phyloP scores from a whole-genome alignment of 2,797 vertebrate species.

The Lepus oiostolus region DNA sequence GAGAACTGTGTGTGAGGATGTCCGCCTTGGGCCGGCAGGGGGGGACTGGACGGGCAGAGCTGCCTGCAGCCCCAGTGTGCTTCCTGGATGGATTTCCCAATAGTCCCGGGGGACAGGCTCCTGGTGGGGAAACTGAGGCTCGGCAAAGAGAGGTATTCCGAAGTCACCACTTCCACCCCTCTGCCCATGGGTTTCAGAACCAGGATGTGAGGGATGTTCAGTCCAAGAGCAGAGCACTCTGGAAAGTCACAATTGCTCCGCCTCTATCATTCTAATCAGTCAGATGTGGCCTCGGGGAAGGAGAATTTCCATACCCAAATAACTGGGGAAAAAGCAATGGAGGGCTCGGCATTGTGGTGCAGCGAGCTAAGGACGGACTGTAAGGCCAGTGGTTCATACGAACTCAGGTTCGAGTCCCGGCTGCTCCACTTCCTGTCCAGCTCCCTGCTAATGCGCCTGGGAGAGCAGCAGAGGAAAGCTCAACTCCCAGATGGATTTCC shows the following conservation, averaged over 20 bases:
- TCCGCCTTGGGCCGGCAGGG: not conserved
- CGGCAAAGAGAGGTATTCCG: not conserved
- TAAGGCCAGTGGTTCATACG: no score
- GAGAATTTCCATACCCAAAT: not conserved
- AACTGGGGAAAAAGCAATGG: no score
- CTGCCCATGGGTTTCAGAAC: not conserved
- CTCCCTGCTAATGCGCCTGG: no score
- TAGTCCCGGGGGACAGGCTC: not conserved
- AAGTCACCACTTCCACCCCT: not conserved
- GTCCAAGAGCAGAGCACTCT: not conserved
- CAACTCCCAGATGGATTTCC: no score
- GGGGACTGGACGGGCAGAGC: not conserved
- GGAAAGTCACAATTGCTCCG: not conserved
- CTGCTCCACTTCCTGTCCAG: no score
- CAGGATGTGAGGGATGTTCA: not conserved
- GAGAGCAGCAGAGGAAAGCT: no score
- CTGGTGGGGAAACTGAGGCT: conserved; percentile 22
- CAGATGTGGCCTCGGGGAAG: not conserved
- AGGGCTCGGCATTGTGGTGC: no score
- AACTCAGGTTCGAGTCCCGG: no score
- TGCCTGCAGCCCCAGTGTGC: not conserved
- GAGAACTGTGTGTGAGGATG: not conserved
- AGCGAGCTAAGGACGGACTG: no score
- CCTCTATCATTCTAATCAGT: conserved; percentile 1
- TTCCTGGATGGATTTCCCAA: not conserved